These are phyloP conservation scores for Galerucella calmariensis DNA, from an alignment of 2,888 invertebrate genomes.

Conservation along the genomic window DNA sequence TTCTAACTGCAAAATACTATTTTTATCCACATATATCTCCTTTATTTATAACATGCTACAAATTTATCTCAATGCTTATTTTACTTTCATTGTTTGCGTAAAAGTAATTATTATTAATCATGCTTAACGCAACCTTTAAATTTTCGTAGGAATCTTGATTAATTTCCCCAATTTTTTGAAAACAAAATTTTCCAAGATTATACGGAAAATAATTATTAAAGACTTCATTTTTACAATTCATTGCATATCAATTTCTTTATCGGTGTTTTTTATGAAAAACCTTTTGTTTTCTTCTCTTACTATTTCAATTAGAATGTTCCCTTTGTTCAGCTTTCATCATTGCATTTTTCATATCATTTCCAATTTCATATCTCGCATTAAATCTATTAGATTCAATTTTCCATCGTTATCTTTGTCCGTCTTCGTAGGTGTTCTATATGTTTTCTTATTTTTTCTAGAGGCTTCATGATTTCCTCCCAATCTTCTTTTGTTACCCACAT, in stretches of 20 bases:
- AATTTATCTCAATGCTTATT: neutral
- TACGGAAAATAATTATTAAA: too few relatives aligned
- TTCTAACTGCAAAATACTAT: neutral
- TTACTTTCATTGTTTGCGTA: neutral
- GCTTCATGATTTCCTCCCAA: neutral
- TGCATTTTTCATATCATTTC: neutral
- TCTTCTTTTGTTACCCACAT: neutral
- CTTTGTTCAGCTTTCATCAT: neutral
- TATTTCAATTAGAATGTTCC: neutral
- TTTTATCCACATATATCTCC: neutral
- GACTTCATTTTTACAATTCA: too few relatives aligned
- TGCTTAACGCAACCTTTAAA: neutral
- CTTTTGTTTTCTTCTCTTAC: neutral
- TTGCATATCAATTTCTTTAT: too few relatives aligned
- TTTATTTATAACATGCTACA: neutral
- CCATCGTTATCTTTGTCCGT: neutral
- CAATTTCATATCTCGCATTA: neutral
- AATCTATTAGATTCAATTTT: neutral
- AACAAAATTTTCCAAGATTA: too few relatives aligned
- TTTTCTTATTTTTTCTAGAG: neutral
- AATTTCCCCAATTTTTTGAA: too few relatives aligned
- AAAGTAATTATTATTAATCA: neutral
- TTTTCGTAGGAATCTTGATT: neutral
- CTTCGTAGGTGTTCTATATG: neutral
- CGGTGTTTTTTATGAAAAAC: neutral